A percentile compares a stretch with the other conserved stretches of the same genome.
Conservation (phyloP, 2,113 vertebrate species). For the Anolis carolinensis region DNA sequence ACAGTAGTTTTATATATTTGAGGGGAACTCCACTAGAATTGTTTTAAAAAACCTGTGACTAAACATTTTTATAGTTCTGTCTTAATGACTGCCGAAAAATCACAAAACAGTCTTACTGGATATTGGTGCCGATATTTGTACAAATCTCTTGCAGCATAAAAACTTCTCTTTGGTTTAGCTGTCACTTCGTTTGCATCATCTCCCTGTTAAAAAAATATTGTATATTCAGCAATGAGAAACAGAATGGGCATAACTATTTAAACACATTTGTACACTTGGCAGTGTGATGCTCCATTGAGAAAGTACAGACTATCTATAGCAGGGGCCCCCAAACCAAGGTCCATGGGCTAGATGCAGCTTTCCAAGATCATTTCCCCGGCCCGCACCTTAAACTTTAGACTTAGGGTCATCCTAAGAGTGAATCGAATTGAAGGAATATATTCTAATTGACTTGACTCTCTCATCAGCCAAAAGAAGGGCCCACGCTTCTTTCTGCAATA, state of each 20-base stretch:
- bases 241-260: conserved; percentile 10
- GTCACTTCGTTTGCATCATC: conserved; percentile 79
- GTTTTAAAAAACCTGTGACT: neutral
- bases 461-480: too few species aligned
- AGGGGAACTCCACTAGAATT: neutral
- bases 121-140: conserved; percentile 98
- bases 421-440: too few species aligned
- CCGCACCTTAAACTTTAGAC: too few species aligned
- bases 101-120: conserved; percentile 82
- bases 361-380: too few species aligned
- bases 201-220: conserved; percentile 72
- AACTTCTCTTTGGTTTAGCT: conserved; percentile 96
- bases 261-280: neutral
- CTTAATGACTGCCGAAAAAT: conserved; percentile 29
- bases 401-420: too few species aligned
- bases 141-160: conserved; percentile 95
- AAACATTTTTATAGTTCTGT: neutral
- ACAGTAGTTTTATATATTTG: neutral
- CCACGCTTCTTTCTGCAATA: too few species aligned
- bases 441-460: too few species aligned
- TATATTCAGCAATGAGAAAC: neutral
- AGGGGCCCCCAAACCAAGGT: neutral
- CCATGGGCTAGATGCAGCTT: too few species aligned
- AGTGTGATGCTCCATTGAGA: neutral
- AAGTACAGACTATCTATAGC: neutral